Evolutionary conservation across 2,113 vertebrate genomes (phyloP).

Genomic region (Forbesichthys papilliferus): DNA sequence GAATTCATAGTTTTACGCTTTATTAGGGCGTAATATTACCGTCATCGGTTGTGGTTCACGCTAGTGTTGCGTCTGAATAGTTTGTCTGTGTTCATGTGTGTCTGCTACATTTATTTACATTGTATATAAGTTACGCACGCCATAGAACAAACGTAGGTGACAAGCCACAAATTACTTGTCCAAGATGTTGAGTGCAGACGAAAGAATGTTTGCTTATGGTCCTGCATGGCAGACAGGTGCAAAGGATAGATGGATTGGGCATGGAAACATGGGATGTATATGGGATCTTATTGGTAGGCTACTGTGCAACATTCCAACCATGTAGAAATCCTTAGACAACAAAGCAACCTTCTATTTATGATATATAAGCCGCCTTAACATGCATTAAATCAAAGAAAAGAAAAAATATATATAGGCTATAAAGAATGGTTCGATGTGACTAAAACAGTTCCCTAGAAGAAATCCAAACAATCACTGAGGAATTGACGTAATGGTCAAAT

Average conservation of each 20-base stretch:
- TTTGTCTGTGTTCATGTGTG: too few species aligned
- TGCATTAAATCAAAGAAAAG: too few species aligned
- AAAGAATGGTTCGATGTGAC: neutral
- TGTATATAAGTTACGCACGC: too few species aligned
- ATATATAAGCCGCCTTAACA: too few species aligned
- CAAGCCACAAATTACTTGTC: neutral
- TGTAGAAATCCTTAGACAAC: neutral
- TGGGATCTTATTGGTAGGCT: neutral
- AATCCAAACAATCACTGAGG: neutral
- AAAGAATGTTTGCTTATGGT: conserved; percentile 2
- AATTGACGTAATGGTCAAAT: too few species aligned
- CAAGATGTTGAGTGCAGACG: conserved; percentile 21
- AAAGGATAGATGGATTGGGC: neutral
- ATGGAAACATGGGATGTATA: neutral
- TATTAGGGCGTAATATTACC: too few species aligned
- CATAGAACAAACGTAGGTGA: too few species aligned
- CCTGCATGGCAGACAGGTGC: conserved; percentile 2
- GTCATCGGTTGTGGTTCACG: too few species aligned
- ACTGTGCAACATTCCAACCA: neutral
- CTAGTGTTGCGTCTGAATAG: too few species aligned
- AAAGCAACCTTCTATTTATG: too few species aligned
- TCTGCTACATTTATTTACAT: too few species aligned
- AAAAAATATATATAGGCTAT: neutral
- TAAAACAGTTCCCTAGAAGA: neutral
- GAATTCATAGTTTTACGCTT: neutral